phyloP scores from a whole-genome alignment of 2,797 vertebrate genomes.

The Natrix natrix region DNA sequence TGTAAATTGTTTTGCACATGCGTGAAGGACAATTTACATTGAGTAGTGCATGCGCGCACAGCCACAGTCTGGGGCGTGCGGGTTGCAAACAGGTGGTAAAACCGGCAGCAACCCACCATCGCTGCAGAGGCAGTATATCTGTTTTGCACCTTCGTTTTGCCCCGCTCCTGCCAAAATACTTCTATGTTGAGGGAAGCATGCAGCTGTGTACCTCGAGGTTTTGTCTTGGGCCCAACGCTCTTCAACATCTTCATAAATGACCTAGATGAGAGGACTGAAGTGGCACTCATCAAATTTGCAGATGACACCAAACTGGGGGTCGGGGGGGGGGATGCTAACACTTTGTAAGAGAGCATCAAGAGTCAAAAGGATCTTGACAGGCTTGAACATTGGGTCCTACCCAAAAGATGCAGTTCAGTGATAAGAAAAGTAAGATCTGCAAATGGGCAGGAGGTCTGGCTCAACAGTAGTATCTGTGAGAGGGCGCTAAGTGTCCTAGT shows the following conservation, averaged over 20 bases:
- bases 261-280: background rate
- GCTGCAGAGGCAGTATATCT: background rate
- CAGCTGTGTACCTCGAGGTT: background rate
- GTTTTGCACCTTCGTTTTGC: background rate
- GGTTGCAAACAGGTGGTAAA: no score
- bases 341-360: background rate
- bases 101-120: no score
- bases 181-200: background rate
- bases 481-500: background rate
- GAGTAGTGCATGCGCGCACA: no score
- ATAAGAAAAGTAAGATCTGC: background rate
- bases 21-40: no score
- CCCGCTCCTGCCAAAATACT: background rate
- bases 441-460: background rate
- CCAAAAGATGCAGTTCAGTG: background rate
- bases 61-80: no score
- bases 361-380: background rate
- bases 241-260: background rate
- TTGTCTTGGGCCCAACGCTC: background rate
- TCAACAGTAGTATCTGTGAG: background rate
- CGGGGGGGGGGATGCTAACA: no score
- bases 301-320: background rate
- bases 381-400: background rate
- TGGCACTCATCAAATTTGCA: background rate
- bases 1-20: no score